Base-by-base conservation (phyloP, 2,797 vertebrate species). In the Fistularia commersonii region DNA sequence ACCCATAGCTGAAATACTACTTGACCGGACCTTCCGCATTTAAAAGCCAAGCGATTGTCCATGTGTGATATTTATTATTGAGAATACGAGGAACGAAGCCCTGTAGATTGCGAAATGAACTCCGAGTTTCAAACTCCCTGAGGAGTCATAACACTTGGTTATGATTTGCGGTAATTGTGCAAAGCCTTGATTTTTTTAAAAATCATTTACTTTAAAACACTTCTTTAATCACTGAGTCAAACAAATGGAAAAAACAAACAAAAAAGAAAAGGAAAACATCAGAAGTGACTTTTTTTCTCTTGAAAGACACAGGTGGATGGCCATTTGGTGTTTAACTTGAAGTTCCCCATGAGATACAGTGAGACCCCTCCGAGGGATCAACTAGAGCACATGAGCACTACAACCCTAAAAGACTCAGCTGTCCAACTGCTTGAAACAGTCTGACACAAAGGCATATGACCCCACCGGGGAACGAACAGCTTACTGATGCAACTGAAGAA, bases 401-500 rank as follows among this genome's bases (percentile, higher is more conserved):
- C 5, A 37, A 40, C 68, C 58, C 54, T 44, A 60, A 42, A 58
- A 43, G 54, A 61, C 47, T 74, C 68, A 79, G 72, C 74, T 75
- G 75, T 74, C 56, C 53, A 58, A 64, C 63, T 49, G 64, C 57
- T 72, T 38, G 52, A 62, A 69, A 74, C 60, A 61, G 80, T 63
- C 56, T 66, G 72, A 69, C 55, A 52, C 61, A 57, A 73, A 80
- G 74, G 53, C 77, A 79, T 71, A 63, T 67, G 77, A 70, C 64
- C 65, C 62, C 36, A 11, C 37, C 8, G 38, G 50, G 50, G 48
- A 56, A 55, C 54, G 60, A 69, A 51, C 76, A 70, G 76, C 78
- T 79, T 72, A 74, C 77, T 69, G 66, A 80, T 81, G 75, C 76
- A 80, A 81, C 72, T 61, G 78, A 66, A 68, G 64, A 82, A 82